Evolutionary conservation across 2,888 invertebrate genomes (phyloP).

Genomic region (Protonemura montana): DNA sequence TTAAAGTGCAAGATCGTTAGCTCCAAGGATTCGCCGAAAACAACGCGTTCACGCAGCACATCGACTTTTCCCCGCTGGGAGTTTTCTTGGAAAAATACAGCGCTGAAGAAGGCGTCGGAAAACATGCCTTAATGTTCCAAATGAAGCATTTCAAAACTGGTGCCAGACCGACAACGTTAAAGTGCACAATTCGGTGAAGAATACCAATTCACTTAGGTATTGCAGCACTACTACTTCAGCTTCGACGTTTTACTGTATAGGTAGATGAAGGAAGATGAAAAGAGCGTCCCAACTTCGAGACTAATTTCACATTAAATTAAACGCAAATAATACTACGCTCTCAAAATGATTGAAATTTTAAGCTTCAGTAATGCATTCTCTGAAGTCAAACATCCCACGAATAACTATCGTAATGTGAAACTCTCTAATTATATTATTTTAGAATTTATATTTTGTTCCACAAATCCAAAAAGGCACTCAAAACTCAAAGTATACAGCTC

Average conservation of each 20-base stretch:
- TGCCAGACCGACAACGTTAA: too few relatives aligned
- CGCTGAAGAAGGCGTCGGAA: not conserved
- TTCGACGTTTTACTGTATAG: not conserved
- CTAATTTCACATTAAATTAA: not conserved
- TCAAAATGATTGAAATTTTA: not conserved
- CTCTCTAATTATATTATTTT: not conserved
- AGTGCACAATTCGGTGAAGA: too few relatives aligned
- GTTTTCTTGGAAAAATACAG: not conserved
- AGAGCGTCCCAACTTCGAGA: not conserved
- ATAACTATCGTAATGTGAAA: not conserved
- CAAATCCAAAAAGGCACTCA: not conserved
- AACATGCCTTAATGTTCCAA: too few relatives aligned
- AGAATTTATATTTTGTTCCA: not conserved
- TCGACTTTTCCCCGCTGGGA: not conserved
- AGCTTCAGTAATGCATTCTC: not conserved
- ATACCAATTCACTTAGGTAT: not conserved
- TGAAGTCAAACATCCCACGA: not conserved
- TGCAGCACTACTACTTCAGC: not conserved
- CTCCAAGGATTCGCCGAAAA: not conserved
- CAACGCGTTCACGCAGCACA: not conserved
- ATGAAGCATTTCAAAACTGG: too few relatives aligned
- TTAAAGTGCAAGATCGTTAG: conserved; percentile 5
- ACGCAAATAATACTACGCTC: not conserved
- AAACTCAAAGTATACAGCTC: not conserved
- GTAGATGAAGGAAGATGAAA: not conserved